Conservation (phyloP, 2,797 vertebrate genomes). For the Pampus argenteus region DNA sequence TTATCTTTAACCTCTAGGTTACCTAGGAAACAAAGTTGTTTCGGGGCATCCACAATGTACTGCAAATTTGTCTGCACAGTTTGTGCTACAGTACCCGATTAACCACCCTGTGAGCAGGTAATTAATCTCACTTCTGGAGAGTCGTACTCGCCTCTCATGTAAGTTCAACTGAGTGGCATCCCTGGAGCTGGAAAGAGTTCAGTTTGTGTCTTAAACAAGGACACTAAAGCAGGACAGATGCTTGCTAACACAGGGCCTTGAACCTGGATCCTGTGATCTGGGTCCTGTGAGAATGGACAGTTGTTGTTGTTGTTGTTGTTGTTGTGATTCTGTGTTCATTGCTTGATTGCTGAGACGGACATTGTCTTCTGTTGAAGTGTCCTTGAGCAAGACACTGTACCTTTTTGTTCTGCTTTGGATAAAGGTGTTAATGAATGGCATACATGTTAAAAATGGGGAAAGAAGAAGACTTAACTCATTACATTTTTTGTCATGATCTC, state of each 20-base stretch:
- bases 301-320: slow-evolving; percentile 27
- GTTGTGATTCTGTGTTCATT: slow-evolving; percentile 25
- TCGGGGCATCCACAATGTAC: slow-evolving; percentile 10
- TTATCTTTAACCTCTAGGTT: slow-evolving; percentile 43
- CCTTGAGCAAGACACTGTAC: slow-evolving; percentile 2
- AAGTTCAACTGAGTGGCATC: slow-evolving; percentile 32
- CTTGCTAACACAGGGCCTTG: slow-evolving; percentile 28
- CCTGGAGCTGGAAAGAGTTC: slow-evolving; percentile 25
- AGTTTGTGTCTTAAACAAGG: slow-evolving; percentile 63
- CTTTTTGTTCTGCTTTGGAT: not conserved
- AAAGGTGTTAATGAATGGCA: not conserved
- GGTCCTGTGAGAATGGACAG: slow-evolving; percentile 20
- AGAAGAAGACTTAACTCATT: slow-evolving; percentile 28
- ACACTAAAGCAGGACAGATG: slow-evolving; percentile 47
- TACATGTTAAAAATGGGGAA: not conserved
- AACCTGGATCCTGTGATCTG: slow-evolving; percentile 14
- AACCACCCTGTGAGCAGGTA: slow-evolving; percentile 57
- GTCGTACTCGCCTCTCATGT: slow-evolving; percentile 29
- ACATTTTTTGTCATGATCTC: slow-evolving; percentile 40
- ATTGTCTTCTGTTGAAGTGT: slow-evolving; percentile 1
- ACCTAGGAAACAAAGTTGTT: slow-evolving; percentile 8
- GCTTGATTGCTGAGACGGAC: slow-evolving; percentile 14
- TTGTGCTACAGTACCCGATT: slow-evolving; percentile 44
- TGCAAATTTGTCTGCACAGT: slow-evolving; percentile 30
- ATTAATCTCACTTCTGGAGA: slow-evolving; percentile 65